Base-by-base conservation (phyloP, 2,797 vertebrate genomes). In the Channallabes apus region DNA sequence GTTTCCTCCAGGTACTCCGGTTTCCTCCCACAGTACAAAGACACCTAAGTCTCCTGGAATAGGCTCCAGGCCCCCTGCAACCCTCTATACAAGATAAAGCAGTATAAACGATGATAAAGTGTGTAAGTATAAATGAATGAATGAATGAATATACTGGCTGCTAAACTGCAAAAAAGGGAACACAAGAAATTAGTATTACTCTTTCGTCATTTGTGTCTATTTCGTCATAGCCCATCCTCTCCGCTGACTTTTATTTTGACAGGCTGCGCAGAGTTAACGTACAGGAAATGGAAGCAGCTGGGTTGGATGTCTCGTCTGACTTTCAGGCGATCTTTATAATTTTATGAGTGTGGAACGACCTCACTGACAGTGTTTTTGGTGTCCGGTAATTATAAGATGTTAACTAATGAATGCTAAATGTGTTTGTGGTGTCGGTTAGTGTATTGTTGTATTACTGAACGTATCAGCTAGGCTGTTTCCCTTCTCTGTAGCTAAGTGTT, bases 191-290 rank as follows among this genome's bases (percentile, higher is more conserved):
- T 46, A 46, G 41, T 8, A 6, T 41, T 41, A 41, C 38, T 51
- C 9, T 51, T 51, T 54, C 51, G 12, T 54, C 51, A 54, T 54
- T 54, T 14, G 51, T 54, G 51, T 54, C 59, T 9, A 65, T 38
- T 11, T 71, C 18, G 8, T 38, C 20, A 22, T 9, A 24, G 35
- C 7, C 17, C 17, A 20, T 4, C 12, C 11, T 8, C 12, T 6
- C 6, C 0, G 20, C 1, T 8, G 77, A 75, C 84, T 71, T 82
- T 85, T 85, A 85, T 85, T 85, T 82, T 85, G 84, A 85, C 59
- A 82, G 15, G 4, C 15, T n/a, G 59, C 3, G 0, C 9, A 22
- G 27, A n/a, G 29, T n/a, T 58, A 15, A 38, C 84, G 24, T 29
- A 32, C 41, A 17, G 79, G 84, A 82, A 82, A 71, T 80, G 20